Conservation (phyloP, 2,113 vertebrate genomes). For the Neopipo cinnamomea region DNA sequence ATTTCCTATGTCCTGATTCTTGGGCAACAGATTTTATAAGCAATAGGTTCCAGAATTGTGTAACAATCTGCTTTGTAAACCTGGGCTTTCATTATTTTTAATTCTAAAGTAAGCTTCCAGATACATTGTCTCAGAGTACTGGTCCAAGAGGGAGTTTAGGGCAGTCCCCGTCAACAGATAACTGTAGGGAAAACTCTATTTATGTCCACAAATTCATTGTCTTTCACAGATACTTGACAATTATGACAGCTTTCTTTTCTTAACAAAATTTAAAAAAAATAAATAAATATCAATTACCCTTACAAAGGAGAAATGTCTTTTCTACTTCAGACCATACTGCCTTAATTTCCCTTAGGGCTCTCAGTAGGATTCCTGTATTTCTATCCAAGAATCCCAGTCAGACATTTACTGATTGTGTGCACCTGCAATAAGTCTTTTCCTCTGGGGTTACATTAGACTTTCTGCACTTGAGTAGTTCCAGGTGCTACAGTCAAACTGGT, state of each 20-base stretch:
- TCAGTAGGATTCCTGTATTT: background rate
- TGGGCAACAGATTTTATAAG: background rate
- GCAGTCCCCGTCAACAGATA: background rate
- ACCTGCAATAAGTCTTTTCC: background rate
- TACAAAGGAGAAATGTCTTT: background rate
- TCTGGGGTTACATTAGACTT: background rate
- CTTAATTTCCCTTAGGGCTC: background rate
- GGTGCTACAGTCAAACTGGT: background rate
- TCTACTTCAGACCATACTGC: background rate
- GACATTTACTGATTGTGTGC: background rate
- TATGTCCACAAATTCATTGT: background rate
- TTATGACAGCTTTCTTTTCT: background rate
- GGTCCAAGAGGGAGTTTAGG: background rate
- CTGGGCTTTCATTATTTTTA: background rate
- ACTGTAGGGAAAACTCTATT: background rate
- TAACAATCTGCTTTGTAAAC: background rate
- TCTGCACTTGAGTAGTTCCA: background rate
- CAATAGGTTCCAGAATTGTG: background rate
- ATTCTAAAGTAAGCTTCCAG: background rate
- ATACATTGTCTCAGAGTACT: background rate
- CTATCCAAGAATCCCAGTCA: background rate
- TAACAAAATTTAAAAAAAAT: background rate
- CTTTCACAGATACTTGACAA: background rate
- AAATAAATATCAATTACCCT: background rate
- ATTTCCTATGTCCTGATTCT: background rate